Evolutionary conservation across 2,797 vertebrate genomes (phyloP).

Genomic region (Coendou prehensilis): DNA sequence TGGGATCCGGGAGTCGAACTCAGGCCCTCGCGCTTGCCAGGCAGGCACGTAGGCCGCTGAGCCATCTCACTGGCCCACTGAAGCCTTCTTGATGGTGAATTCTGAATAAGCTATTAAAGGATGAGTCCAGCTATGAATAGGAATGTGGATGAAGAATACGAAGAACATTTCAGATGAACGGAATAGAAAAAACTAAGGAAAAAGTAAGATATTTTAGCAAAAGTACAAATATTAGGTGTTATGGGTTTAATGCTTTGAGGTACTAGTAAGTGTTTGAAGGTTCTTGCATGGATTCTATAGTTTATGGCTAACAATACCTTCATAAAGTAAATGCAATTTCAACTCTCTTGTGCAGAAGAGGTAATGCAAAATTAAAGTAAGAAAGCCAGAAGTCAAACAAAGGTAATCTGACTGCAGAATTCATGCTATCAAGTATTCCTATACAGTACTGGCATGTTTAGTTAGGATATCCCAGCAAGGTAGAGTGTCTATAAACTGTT

Average conservation of each 20-base stretch:
- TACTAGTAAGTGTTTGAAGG: not conserved
- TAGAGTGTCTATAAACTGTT: not conserved
- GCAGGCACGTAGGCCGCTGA: too few relatives aligned
- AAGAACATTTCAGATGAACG: not conserved
- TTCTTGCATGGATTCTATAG: not conserved
- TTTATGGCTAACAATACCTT: not conserved
- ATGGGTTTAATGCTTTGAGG: not conserved
- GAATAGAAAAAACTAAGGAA: not conserved
- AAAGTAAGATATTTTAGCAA: not conserved
- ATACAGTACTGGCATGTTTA: not conserved
- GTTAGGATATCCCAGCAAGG: not conserved
- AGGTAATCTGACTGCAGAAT: not conserved
- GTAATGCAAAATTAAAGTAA: not conserved
- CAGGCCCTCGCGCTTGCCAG: too few relatives aligned
- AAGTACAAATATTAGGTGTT: not conserved
- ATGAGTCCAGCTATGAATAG: not conserved
- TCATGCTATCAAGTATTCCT: not conserved
- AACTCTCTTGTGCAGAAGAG: conserved; percentile 19
- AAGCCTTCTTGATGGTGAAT: not conserved
- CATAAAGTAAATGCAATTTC: conserved; percentile 9
- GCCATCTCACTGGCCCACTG: not conserved
- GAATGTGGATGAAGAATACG: not conserved
- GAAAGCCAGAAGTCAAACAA: not conserved
- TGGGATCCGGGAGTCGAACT: too few relatives aligned
- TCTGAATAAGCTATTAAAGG: not conserved